Conservation (phyloP, 2,888 invertebrate species). For the Labia minor region DNA sequence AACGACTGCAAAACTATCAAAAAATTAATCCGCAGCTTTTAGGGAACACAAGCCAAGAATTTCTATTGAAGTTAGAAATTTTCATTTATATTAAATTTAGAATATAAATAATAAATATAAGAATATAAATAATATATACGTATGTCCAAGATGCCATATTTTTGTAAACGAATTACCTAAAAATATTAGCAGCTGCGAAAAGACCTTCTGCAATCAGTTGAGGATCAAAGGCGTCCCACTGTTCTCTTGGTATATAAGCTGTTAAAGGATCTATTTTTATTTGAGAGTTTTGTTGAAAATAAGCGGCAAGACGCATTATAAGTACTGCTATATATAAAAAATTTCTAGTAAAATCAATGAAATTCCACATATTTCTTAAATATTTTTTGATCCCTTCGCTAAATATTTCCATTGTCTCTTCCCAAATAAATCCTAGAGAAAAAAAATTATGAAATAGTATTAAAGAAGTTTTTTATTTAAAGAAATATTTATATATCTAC, state of each 20-base stretch:
- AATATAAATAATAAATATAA: too few species aligned
- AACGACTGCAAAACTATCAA: too few species aligned
- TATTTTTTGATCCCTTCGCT: constrained; percentile 75
- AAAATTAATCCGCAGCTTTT: too few species aligned
- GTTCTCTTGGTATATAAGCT: constrained; percentile 66
- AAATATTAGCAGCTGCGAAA: constrained; percentile 91
- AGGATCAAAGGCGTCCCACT: constrained; percentile 89
- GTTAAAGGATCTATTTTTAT: constrained; percentile 55
- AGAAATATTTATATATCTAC: not conserved
- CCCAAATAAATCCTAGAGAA: constrained; percentile 69
- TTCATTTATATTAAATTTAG: too few species aligned
- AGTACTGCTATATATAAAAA: constrained; percentile 67
- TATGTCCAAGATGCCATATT: too few species aligned
- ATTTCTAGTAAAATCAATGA: constrained; percentile 88
- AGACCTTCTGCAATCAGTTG: constrained; percentile 85
- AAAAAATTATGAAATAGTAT: not conserved
- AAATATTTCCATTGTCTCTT: constrained; percentile 85
- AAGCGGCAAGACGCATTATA: constrained; percentile 57
- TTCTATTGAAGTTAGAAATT: too few species aligned
- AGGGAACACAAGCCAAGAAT: too few species aligned
- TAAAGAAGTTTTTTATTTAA: not conserved
- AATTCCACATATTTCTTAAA: constrained; percentile 90
- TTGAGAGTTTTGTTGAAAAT: constrained; percentile 60
- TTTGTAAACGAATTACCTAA: constrained; percentile 60
- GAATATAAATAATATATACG: too few species aligned